A percentile compares a stretch with the other conserved stretches of the same genome.
These are phyloP conservation scores for Mesocricetus auratus DNA, from an alignment of 2,113 vertebrate genomes.

Conservation along the genomic window DNA sequence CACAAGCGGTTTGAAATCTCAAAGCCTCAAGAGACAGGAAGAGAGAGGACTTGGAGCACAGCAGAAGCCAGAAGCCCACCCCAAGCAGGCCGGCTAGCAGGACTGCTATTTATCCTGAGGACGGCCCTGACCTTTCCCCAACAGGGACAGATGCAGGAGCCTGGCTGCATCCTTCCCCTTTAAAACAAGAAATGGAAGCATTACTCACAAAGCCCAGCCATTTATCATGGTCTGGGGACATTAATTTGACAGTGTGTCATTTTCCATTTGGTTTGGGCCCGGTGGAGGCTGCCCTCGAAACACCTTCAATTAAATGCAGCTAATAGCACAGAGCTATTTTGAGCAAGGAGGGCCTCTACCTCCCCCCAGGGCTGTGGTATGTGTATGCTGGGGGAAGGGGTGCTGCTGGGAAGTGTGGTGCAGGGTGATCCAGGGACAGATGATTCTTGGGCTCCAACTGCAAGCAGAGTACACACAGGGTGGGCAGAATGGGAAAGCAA, in stretches of 20 bases:
- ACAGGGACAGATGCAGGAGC: slow-evolving; percentile 35
- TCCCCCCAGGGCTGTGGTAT: slow-evolving; percentile 6
- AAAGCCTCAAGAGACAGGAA: neutral
- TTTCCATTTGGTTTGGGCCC: slow-evolving; percentile 83
- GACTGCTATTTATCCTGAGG: slow-evolving; percentile 57
- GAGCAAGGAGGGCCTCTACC: slow-evolving; percentile 49
- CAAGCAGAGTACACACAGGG: neutral
- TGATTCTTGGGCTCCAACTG: neutral
- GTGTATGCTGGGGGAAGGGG: neutral
- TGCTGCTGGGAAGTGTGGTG: neutral
- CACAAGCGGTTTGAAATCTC: slow-evolving; percentile 5
- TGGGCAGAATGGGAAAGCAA: neutral
- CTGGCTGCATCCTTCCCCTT: slow-evolving; percentile 75
- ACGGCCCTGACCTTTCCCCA: slow-evolving; percentile 71
- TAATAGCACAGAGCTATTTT: slow-evolving; percentile 79
- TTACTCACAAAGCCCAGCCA: slow-evolving; percentile 78
- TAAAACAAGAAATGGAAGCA: slow-evolving; percentile 79
- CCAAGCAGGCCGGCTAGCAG: accelerated
- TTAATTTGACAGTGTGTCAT: slow-evolving; percentile 81
- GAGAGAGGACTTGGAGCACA: neutral
- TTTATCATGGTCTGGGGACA: slow-evolving; percentile 84
- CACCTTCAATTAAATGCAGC: slow-evolving; percentile 81
- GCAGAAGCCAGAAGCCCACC: slow-evolving; percentile 14
- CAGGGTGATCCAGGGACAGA: neutral
- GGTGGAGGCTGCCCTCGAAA: slow-evolving; percentile 80